Evolutionary conservation across 2,888 invertebrate genomes (phyloP).

Genomic region (Orthonevra nobilis): DNA sequence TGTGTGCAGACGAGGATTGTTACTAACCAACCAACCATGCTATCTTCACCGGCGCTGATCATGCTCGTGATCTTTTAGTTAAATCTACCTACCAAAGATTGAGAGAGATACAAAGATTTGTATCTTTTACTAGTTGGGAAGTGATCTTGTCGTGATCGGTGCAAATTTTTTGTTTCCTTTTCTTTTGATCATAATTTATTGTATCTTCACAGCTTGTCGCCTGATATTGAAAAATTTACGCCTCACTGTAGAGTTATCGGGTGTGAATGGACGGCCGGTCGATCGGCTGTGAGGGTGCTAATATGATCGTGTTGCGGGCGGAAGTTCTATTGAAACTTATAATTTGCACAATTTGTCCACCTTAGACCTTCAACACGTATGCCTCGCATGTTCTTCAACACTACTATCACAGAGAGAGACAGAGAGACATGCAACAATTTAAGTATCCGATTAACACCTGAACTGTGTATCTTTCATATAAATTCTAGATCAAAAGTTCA

Average conservation of each 20-base stretch:
- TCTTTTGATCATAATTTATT: constrained; percentile 13
- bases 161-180: constrained; percentile 23
- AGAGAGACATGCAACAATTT: constrained; percentile 26
- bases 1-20: not conserved
- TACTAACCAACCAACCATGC: constrained; percentile 45
- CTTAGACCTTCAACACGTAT: constrained; percentile 16
- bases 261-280: not conserved
- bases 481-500: constrained; percentile 61
- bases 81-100: constrained; percentile 29
- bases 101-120: constrained; percentile 36
- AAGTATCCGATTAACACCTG: not conserved
- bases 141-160: constrained; percentile 50
- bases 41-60: constrained; percentile 48
- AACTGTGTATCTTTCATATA: constrained; percentile 35
- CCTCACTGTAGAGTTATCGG: constrained; percentile 21
- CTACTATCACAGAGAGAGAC: constrained; percentile 17
- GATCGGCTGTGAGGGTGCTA: constrained; percentile 47
- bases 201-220: constrained; percentile 13
- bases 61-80: constrained; percentile 63
- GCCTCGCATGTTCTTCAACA: constrained; percentile 23
- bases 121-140: no score
- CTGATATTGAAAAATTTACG: constrained; percentile 25
- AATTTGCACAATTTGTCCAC: constrained; percentile 51
- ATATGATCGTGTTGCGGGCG: constrained; percentile 61
- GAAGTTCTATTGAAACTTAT: constrained; percentile 46